Evolutionary conservation across 2,113 vertebrate genomes (phyloP).

Genomic region (Catharus bicknelli): DNA sequence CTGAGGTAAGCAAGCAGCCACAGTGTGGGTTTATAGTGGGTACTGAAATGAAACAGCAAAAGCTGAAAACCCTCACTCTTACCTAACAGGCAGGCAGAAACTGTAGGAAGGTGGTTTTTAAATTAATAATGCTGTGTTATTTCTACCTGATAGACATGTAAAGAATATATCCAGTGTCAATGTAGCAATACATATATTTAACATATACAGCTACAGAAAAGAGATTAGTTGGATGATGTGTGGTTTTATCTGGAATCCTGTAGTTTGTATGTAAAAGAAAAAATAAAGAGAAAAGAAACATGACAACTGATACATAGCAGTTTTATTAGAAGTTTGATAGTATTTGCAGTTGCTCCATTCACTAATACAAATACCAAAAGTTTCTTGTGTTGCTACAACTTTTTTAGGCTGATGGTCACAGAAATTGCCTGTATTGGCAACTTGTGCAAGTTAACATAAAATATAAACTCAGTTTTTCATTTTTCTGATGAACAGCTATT

Average conservation of each 20-base stretch:
- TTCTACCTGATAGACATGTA: not conserved
- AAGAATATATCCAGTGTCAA: not conserved
- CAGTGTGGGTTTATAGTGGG: not conserved
- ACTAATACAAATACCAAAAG: not conserved
- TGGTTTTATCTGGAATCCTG: not conserved
- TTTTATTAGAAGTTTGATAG: not conserved
- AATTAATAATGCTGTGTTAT: not conserved
- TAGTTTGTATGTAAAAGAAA: not conserved
- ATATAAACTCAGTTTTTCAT: not conserved
- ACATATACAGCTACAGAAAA: not conserved
- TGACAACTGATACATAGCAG: not conserved
- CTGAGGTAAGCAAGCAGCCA: conserved; percentile 78
- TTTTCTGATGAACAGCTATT: not conserved
- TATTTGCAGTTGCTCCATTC: not conserved
- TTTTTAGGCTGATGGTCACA: not conserved
- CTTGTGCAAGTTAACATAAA: not conserved
- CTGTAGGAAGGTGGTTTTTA: not conserved
- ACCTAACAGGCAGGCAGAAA: not conserved
- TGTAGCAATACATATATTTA: not conserved
- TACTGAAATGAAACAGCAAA: not conserved
- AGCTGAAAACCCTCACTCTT: not conserved
- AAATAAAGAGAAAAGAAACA: not conserved
- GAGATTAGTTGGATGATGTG: not conserved
- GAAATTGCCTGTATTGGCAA: not conserved
- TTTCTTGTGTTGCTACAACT: not conserved